These are phyloP conservation scores for Drosophila prolongata DNA, from an alignment of 2,888 invertebrate genomes.

Conservation along the genomic window DNA sequence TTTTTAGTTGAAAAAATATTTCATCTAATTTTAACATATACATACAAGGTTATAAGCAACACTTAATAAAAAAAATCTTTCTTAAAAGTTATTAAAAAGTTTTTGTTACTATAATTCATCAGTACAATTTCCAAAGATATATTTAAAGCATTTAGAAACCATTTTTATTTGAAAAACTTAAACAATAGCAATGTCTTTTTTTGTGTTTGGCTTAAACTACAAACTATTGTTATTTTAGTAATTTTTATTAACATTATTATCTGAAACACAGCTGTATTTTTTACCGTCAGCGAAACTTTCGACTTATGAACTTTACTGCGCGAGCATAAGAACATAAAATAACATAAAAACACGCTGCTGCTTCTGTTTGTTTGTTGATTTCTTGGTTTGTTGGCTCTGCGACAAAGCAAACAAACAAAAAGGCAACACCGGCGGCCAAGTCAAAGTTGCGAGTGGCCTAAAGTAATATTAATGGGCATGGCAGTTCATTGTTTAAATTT, in stretches of 20 bases:
- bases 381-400: constrained; percentile 23
- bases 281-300: constrained; percentile 1
- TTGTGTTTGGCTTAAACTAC: background rate
- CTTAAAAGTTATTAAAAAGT: too few relatives aligned
- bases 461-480: constrained; percentile 75
- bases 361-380: constrained; percentile 12
- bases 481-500: constrained; percentile 77
- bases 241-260: background rate
- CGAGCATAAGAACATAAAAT: constrained; percentile 26
- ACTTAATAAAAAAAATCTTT: too few relatives aligned
- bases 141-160: too few relatives aligned
- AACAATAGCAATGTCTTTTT: background rate
- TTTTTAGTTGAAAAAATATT: too few relatives aligned
- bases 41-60: too few relatives aligned
- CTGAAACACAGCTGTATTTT: background rate
- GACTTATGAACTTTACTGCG: constrained; percentile 27
- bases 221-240: background rate
- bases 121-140: too few relatives aligned
- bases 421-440: constrained; percentile 44
- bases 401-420: constrained; percentile 52
- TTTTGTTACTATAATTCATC: too few relatives aligned
- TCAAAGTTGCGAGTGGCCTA: constrained; percentile 67
- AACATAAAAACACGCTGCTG: constrained; percentile 17
- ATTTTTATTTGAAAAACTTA: too few relatives aligned
- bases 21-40: too few relatives aligned